phyloP scores from a whole-genome alignment of 2,113 vertebrate species.

The Turnix velox region DNA sequence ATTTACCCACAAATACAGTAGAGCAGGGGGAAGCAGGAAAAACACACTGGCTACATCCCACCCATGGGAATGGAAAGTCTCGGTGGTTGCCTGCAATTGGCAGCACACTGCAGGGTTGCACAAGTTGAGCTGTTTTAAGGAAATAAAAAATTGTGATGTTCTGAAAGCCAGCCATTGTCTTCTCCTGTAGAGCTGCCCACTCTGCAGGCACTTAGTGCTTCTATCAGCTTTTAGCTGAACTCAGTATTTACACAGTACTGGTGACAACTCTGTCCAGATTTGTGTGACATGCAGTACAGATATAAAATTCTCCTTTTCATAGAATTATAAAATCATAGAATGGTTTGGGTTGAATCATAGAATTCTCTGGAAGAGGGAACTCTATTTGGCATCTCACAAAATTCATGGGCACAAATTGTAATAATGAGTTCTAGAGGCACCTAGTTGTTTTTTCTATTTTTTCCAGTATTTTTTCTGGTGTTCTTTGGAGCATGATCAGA shows the following conservation, averaged over 20 bases:
- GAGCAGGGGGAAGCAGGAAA: background rate
- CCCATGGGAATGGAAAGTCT: background rate
- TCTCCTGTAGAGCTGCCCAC: background rate
- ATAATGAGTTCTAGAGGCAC: background rate
- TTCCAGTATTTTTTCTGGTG: too few relatives aligned
- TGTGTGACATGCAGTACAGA: background rate
- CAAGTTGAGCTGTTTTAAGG: constrained; percentile 7
- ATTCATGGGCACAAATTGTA: too few relatives aligned
- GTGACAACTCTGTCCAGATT: background rate
- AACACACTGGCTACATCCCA: background rate
- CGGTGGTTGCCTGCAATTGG: background rate
- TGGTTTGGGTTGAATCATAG: too few relatives aligned
- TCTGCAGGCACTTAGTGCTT: constrained; percentile 18
- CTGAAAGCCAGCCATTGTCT: constrained; percentile 46
- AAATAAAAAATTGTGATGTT: background rate
- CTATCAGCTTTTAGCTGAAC: background rate
- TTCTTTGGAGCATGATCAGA: constrained; percentile 17
- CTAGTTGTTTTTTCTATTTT: background rate
- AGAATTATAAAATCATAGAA: too few relatives aligned
- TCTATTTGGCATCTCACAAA: too few relatives aligned
- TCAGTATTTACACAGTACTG: background rate
- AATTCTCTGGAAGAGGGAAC: too few relatives aligned
- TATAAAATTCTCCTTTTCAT: background rate
- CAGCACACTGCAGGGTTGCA: background rate
- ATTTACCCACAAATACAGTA: background rate